Evolutionary conservation across 2,888 invertebrate species (phyloP).

Genomic region (Periphyllus acericola): DNA sequence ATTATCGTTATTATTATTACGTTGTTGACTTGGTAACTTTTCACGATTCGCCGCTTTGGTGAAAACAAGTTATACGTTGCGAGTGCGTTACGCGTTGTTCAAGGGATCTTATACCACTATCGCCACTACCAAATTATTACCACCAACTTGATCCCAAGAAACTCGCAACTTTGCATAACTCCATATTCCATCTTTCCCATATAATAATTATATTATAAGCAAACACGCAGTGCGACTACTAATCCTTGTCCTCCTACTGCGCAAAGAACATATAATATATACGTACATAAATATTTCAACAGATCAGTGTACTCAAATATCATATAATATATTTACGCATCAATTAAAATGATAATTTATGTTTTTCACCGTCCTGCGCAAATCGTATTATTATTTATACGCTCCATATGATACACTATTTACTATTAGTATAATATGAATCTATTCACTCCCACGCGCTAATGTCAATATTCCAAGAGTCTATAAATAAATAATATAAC

Average conservation of each 20-base stretch:
- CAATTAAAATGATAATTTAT: too few species aligned
- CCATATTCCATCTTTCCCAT: neutral
- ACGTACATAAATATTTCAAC: neutral
- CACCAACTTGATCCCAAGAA: neutral
- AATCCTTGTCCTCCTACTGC: neutral
- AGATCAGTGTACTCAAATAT: too few species aligned
- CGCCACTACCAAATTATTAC: neutral
- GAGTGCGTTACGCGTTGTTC: neutral
- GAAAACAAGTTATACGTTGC: neutral
- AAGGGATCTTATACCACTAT: neutral
- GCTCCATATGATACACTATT: too few species aligned
- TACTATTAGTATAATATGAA: too few species aligned
- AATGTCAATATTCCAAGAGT: too few species aligned
- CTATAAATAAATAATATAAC: too few species aligned
- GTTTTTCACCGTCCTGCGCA: neutral
- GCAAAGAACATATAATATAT: neutral
- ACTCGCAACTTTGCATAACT: conserved; percentile 25
- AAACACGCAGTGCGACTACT: too few species aligned
- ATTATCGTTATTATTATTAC: conserved; percentile 18
- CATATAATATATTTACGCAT: too few species aligned
- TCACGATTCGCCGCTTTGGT: conserved; percentile 27
- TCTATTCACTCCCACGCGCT: too few species aligned
- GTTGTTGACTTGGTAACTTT: conserved; percentile 28
- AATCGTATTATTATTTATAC: too few species aligned
- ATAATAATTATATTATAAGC: neutral